Evolutionary conservation across 1,140 invertebrate genomes (phyloP), one percentile per base, ranked within the genome.

Genomic region (Wiebesia pumilae): DNA sequence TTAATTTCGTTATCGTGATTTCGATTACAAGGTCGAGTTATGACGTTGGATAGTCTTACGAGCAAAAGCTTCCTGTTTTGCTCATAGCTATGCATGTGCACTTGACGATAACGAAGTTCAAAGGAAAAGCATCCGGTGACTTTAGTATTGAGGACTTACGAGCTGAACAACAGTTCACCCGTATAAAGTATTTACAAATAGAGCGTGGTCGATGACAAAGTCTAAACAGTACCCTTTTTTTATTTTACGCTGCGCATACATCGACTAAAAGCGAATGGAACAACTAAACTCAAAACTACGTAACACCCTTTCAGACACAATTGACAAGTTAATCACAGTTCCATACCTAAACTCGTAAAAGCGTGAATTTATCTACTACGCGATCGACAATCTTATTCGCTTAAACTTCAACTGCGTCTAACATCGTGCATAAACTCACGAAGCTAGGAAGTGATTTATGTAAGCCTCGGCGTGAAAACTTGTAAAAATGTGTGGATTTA

Each of bases 21-120:
- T 19, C 30, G 35, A 24, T 38, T 16, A 40, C 12, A 24, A 21
- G 33, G n/a, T 71, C 35, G 19, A 38, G 7, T 38, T 71, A 71
- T 38, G 69, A 71, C 16, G 69, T 30, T 71, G 35, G 35, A 38
- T 38, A 71, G 21, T 16, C 69, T 71, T 21, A 38, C 33, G 14
- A 35, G 21, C 21, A 40, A 3, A 24, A 38, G 21, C 35, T 38
- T 30, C 33, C 30, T 38, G 33, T 3, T 1, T 71, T 38, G 7
- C 16, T 35, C 35, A 38, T 24, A 35, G 21, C 38, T 43, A 27
- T 38, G 19, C 24, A 21, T 33, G 24, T n/a, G 38, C 40, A n/a
- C 21, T 75, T n/a, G 19, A 43, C 27, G 27, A 75, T 75, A 75
- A 75, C 38, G 24, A 75, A 75, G 38, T 75, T 75, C 38, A 75